Evolutionary conservation across 2,113 vertebrate genomes (phyloP), one percentile per base, ranked within the genome.

Genomic region (Dryoscopus gambensis): DNA sequence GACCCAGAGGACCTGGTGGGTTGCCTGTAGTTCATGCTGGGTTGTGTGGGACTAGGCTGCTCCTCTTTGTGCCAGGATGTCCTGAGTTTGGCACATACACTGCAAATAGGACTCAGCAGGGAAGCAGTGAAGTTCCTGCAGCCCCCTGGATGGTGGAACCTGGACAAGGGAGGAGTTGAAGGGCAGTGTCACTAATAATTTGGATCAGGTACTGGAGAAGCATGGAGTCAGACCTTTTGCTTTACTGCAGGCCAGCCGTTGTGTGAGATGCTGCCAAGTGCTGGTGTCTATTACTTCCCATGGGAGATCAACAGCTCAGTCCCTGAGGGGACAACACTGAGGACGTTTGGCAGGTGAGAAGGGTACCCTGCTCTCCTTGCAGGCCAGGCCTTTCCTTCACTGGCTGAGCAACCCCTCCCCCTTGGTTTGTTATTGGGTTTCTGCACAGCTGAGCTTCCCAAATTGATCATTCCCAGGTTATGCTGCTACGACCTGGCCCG

Each of bases 341-440:
- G 99, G 88, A 99, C 98, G 0, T 99, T 98, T 84, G 99, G 99
- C 98, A 99, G 98, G 99, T 99, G 79, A 96, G 96, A 85, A 50
- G 28, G 4, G 7, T 74, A 56, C 65, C 30, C 20, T 0, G 0
- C 11, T 39, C 70, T 91, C 59, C 59, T 69, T 49, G 35, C 46
- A 75, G 35, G 62, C 69, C 65, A 65, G 24, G 30, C 12, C 25
- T 57, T 85, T 98, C 98, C 91, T 97, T 98, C 21, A 35, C 86
- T 73, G 74, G 40, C 78, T 63, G 31, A 50, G 3, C 3, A 17
- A 2, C 9, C 6, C 11, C 20, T 13, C 40, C 13, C 40, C 40
- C 13, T 55, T 64, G 64, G 33, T 81, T 56, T 92, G 50, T 23
- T 42, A 7, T 18, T 52, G 23, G 31, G 24, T 33, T 42, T 67